A percentile compares a stretch with the other conserved stretches of the same genome.
Evolutionary conservation across 1,140 invertebrate species (phyloP).

Genomic region (Drosophila ananassae): DNA sequence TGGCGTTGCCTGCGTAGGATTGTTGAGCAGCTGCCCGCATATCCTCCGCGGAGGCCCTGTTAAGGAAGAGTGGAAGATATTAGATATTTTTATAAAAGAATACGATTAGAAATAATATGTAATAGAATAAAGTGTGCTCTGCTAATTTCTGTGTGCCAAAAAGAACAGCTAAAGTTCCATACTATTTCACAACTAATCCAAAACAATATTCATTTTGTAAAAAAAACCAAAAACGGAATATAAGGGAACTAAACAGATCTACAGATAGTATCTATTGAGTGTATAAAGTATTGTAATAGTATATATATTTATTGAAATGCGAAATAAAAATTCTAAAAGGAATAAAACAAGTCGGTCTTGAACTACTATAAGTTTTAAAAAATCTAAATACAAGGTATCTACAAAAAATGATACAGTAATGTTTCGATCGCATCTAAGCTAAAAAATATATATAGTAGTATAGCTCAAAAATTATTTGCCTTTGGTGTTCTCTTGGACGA

Average conservation of each 20-base stretch:
- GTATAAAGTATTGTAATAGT: background rate
- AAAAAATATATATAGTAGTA: slow-evolving; percentile 8
- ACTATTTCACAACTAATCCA: background rate
- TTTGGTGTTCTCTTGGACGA: slow-evolving; percentile 36
- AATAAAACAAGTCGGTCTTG: background rate
- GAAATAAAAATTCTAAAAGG: background rate
- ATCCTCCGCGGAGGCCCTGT: slow-evolving; percentile 89
- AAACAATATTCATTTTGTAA: background rate
- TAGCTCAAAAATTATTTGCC: slow-evolving; percentile 49
- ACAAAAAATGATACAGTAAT: slow-evolving; percentile 3
- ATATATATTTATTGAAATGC: background rate
- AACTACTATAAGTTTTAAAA: background rate
- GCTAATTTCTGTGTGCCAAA: slow-evolving; percentile 21
- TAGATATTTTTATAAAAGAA: background rate
- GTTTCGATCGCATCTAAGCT: background rate
- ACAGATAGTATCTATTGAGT: background rate
- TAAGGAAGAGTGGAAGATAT: slow-evolving; percentile 21
- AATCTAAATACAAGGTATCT: slow-evolving; percentile 10
- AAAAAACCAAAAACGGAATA: slow-evolving; percentile 6
- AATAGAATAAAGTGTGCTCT: slow-evolving; percentile 18
- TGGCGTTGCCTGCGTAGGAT: slow-evolving; percentile 60
- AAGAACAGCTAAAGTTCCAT: slow-evolving; percentile 8
- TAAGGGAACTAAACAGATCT: background rate
- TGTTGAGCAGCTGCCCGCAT: slow-evolving; percentile 88
- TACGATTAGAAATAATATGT: slow-evolving; percentile 8